phyloP scores from a whole-genome alignment of 2,888 invertebrate species.

The Celastrina argiolus region DNA sequence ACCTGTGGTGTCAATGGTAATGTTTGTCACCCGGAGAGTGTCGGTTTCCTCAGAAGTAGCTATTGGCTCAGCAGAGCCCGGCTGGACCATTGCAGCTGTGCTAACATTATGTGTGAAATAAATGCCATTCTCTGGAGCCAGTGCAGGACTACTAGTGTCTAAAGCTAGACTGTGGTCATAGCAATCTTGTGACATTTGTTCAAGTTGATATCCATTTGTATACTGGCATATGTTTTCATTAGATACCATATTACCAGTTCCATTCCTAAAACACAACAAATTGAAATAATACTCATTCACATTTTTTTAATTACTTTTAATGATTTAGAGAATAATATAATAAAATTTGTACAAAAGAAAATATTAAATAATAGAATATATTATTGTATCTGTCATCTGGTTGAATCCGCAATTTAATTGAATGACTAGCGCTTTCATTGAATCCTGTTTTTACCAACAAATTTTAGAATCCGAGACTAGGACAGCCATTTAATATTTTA shows the following conservation, averaged over 20 bases:
- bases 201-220: not conserved
- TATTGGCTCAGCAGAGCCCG: not conserved
- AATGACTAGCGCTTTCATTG: too few relatives aligned
- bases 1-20: not conserved
- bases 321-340: too few relatives aligned
- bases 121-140: not conserved
- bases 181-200: not conserved
- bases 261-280: not conserved
- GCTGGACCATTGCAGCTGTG: not conserved
- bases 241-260: not conserved
- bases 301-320: too few relatives aligned
- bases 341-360: too few relatives aligned
- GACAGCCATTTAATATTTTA: too few relatives aligned
- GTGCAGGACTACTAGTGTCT: not conserved
- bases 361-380: too few relatives aligned
- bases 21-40: not conserved
- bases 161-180: not conserved
- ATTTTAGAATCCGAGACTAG: too few relatives aligned
- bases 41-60: not conserved
- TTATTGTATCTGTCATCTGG: too few relatives aligned
- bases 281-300: not conserved
- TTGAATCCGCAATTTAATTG: too few relatives aligned
- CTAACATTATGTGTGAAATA: not conserved
- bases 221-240: not conserved
- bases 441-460: too few relatives aligned